These are phyloP conservation scores for Helogale parvula DNA, from an alignment of 2,113 vertebrate species.

Conservation along the genomic window DNA sequence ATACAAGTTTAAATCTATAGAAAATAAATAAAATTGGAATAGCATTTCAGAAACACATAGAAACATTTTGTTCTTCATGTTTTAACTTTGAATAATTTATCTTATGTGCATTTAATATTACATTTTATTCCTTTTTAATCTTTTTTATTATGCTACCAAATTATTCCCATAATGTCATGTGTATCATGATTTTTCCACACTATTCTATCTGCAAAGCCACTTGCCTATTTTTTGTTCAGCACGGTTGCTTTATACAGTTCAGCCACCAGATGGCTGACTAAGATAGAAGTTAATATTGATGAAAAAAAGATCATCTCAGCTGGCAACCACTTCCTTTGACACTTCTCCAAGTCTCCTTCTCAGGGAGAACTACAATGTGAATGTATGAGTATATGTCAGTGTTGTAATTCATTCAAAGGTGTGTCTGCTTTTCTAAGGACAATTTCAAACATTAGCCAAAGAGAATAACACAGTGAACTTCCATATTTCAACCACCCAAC, in stretches of 20 bases:
- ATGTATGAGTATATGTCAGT: neutral
- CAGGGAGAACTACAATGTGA: neutral
- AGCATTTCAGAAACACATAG: neutral
- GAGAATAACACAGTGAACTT: neutral
- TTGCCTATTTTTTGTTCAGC: neutral
- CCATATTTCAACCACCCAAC: too few relatives aligned
- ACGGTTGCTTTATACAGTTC: neutral
- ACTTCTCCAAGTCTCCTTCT: neutral
- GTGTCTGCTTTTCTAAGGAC: neutral
- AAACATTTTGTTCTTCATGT: neutral
- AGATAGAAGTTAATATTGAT: neutral
- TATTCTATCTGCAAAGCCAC: too few relatives aligned
- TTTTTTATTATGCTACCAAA: neutral
- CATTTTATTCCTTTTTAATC: neutral
- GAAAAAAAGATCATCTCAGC: neutral
- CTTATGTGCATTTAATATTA: neutral
- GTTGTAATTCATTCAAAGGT: neutral
- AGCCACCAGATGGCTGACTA: constrained; percentile 53
- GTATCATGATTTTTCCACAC: neutral
- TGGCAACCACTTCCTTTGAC: neutral
- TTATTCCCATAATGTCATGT: neutral
- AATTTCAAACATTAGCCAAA: neutral
- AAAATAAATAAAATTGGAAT: neutral
- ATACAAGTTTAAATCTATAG: neutral
- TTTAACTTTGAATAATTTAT: neutral